Base-by-base conservation (phyloP, 1,140 invertebrate genomes). In the Medauroidea extradentata region DNA sequence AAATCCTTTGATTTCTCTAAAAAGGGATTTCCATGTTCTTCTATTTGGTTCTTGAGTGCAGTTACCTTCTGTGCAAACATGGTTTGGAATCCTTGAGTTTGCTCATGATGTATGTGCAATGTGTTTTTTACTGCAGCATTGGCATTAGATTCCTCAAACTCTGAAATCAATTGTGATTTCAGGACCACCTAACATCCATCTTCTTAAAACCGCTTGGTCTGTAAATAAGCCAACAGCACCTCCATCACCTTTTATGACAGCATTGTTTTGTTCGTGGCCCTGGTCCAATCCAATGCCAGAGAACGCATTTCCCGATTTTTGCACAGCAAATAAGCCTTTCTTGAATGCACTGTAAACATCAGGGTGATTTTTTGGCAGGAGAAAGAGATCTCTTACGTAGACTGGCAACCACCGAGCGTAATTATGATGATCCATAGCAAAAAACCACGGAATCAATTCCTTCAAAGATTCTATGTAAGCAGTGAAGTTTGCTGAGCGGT, bases 261-360 rank as follows among this genome's bases (percentile, higher is more conserved):
- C 52, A 60, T 70, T 68, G 19, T 59, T 56, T 54, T 70, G 66
- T 46, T 70, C 66, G 53, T 68, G 69, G 16, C 57, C 63, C 46
- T 65, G 59, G 50, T 68, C 65, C 34, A 68, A 46, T 2, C 59
- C 50, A 27, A 68, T 62, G 2, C 55, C 61, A 38, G 65, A 64
- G 43, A 58, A 63, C 9, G 21, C n/a, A 25, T 49, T 61, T 13
- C 13, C 27, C 8, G 42, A 59, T 52, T 65, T 66, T n/a, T 43
- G 52, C n/a, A 61, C 46, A 27, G 49, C 41, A 53, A 65, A 63
- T 3, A 56, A 38, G 11, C 60, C 53, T 43, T 34, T 13, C 21
- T 18, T 34, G 23, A 57, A 67, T 25, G 56, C 29, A 27, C 18
- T 34, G 14, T 34, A n/a, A 39, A 53, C 34, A 29, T 14, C 52